Evolutionary conservation across 1,140 invertebrate genomes (phyloP).

Genomic region (Drosophila murphyi): DNA sequence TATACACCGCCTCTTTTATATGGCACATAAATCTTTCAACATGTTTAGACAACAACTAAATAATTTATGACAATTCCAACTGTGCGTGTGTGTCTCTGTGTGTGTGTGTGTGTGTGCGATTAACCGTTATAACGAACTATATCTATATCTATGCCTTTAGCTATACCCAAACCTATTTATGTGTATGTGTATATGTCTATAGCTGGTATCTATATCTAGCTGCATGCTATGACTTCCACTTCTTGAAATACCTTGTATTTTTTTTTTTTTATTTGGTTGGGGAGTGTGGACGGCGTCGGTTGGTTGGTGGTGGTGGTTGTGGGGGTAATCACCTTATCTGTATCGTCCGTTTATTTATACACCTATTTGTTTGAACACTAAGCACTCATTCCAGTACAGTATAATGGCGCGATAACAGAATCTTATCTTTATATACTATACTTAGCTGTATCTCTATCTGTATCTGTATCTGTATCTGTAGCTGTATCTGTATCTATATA

Average conservation of each 20-base stretch:
- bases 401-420: conserved; percentile 56
- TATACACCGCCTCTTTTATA: conserved; percentile 46
- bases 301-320: too few relatives aligned
- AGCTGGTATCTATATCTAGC: conserved; percentile 18
- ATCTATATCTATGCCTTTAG: conserved; percentile 33
- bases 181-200: conserved; percentile 39
- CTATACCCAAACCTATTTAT: conserved; percentile 17
- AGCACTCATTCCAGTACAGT: conserved; percentile 45
- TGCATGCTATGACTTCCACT: conserved; percentile 51
- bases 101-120: conserved; percentile 52
- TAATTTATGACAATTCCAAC: conserved; percentile 75
- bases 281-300: too few relatives aligned
- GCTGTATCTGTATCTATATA: conserved; percentile 27
- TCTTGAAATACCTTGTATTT: conserved; percentile 36
- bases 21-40: conserved; percentile 76
- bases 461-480: conserved; percentile 21
- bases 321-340: conserved; percentile 40
- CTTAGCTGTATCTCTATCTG: conserved; percentile 8
- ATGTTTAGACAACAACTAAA: conserved; percentile 81
- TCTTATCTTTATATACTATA: conserved; percentile 50
- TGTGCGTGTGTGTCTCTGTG: conserved; percentile 32
- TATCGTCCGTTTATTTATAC: conserved; percentile 75
- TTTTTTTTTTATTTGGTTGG: conserved; percentile 7
- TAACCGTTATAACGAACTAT: conserved; percentile 67
- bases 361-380: conserved; percentile 80